phyloP scores from a whole-genome alignment of 1,140 invertebrate species.

The Diorhabda elongata region DNA sequence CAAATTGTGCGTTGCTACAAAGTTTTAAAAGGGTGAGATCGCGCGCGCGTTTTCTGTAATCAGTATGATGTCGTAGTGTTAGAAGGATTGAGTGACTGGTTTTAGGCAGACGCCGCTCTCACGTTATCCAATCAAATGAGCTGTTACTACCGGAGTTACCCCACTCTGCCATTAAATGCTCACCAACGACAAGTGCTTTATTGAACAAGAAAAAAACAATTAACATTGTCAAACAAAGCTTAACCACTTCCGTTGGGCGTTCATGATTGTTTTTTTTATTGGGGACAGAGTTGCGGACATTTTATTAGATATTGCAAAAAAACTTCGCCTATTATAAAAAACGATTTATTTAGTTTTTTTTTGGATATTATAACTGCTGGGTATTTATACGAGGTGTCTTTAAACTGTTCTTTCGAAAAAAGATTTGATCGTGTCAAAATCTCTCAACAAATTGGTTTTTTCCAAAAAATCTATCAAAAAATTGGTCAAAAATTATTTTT shows the following conservation, averaged over 20 bases:
- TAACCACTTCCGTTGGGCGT: constrained; percentile 9
- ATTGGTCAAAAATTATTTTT: too few species aligned
- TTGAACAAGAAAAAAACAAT: constrained; percentile 12
- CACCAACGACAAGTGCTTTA: constrained; percentile 16
- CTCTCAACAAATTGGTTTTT: too few species aligned
- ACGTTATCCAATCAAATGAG: constrained; percentile 4
- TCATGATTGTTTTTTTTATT: constrained; percentile 6
- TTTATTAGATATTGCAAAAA: too few species aligned
- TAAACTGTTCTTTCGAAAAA: too few species aligned
- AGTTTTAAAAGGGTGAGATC: constrained; percentile 8
- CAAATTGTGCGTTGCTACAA: not conserved
- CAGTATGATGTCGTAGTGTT: not conserved
- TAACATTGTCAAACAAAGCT: constrained; percentile 17
- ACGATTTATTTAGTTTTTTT: too few species aligned
- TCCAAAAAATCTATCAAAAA: too few species aligned
- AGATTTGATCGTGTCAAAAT: too few species aligned
- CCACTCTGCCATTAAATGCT: constrained; percentile 15
- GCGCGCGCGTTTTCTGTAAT: constrained; percentile 6
- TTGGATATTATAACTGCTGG: too few species aligned
- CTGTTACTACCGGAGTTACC: not conserved
- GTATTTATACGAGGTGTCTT: too few species aligned
- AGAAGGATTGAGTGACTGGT: constrained; percentile 6
- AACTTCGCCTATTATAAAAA: too few species aligned
- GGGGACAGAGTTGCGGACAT: constrained; percentile 5
- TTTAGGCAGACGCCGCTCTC: not conserved